Percentiles rank a stretch among this genome's conserved stretches.
These are phyloP conservation scores for Chionomys nivalis DNA, from an alignment of 2,113 vertebrate genomes.

Conservation along the genomic window DNA sequence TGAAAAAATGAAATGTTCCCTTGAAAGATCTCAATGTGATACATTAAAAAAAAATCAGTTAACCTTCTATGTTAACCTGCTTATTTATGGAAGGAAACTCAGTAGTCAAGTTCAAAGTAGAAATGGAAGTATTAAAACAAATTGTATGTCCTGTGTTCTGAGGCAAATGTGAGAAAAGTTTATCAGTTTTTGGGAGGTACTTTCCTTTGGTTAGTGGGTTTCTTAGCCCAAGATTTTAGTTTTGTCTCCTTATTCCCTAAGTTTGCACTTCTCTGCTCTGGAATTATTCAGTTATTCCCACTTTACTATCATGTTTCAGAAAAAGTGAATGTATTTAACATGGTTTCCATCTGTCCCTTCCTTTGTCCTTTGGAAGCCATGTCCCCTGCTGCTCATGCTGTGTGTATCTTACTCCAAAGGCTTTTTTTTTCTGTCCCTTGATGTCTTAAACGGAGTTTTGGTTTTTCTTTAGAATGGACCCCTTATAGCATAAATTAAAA, in stretches of 20 bases:
- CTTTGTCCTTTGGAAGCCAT: slow-evolving; percentile 61
- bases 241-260: slow-evolving; percentile 33
- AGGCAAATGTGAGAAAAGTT: slow-evolving; percentile 46
- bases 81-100: slow-evolving; percentile 49
- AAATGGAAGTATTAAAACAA: slow-evolving; percentile 45
- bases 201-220: neutral
- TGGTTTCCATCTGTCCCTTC: slow-evolving; percentile 48
- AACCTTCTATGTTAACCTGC: slow-evolving; percentile 41
- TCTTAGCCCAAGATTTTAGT: neutral
- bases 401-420: neutral
- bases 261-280: neutral
- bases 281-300: slow-evolving; percentile 28
- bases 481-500: slow-evolving; percentile 63
- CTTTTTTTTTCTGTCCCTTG: neutral
- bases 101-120: slow-evolving; percentile 19
- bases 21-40: slow-evolving; percentile 46
- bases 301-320: slow-evolving; percentile 62
- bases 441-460: slow-evolving; percentile 56
- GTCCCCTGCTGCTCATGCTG: neutral
- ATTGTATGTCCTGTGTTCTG: neutral
- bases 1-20: slow-evolving; percentile 53
- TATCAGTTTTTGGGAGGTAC: slow-evolving; percentile 18
- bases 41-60: slow-evolving; percentile 39
- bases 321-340: slow-evolving; percentile 53
- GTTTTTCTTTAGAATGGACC: slow-evolving; percentile 46